Conservation (phyloP, 2,113 vertebrate genomes). For the Tychaedon coryphoeus region DNA sequence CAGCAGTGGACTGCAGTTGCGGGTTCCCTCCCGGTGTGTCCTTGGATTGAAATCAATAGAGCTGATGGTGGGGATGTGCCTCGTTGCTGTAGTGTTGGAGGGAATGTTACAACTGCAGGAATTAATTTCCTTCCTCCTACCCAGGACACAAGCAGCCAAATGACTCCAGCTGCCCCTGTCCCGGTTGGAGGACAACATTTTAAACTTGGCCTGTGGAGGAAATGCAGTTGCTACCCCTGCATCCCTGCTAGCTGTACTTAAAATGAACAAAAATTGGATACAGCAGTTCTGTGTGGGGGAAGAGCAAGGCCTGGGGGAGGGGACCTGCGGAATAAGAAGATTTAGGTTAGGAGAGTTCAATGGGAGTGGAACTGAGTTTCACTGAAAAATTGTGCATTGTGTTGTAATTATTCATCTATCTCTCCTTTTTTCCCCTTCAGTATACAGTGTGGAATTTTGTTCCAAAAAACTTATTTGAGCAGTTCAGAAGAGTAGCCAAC, state of each 20-base stretch:
- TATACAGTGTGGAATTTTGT: constrained; percentile 98
- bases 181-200: not conserved
- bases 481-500: constrained; percentile 98
- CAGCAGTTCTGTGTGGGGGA: not conserved
- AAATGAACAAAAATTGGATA: not conserved
- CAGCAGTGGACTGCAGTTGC: not conserved
- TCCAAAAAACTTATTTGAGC: constrained; percentile 98
- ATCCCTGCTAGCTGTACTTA: not conserved
- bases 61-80: not conserved
- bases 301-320: not conserved
- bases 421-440: constrained; percentile 62
- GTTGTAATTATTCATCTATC: not conserved
- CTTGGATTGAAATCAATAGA: constrained; percentile 1
- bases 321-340: not conserved
- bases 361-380: not conserved
- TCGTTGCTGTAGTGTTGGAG: not conserved
- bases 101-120: not conserved
- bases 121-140: not conserved
- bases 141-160: not conserved
- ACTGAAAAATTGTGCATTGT: not conserved
- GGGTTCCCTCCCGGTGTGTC: not conserved
- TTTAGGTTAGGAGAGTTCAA: not conserved
- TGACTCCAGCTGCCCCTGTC: not conserved
- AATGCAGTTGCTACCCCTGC: not conserved
- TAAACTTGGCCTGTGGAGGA: not conserved